Conservation (phyloP, 2,888 invertebrate genomes). For the Odontomyia ornata region DNA sequence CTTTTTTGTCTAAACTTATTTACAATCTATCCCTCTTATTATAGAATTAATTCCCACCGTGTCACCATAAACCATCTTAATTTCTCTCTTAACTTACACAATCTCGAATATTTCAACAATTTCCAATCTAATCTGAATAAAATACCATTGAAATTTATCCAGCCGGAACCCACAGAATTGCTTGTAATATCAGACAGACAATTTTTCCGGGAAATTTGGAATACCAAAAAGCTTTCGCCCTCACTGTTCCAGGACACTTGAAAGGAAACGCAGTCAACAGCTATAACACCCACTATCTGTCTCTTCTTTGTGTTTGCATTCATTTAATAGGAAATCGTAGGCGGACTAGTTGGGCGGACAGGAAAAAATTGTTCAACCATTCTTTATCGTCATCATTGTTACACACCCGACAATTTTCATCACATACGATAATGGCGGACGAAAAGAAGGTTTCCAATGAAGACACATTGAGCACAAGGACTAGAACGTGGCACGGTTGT, state of each 20-base stretch:
- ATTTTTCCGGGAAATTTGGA: constrained; percentile 26
- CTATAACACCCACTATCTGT: neutral
- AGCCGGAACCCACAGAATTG: constrained; percentile 42
- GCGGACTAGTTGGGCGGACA: constrained; percentile 10
- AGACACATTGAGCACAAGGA: neutral
- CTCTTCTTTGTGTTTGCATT: neutral
- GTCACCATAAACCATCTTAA: neutral
- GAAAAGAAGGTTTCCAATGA: neutral
- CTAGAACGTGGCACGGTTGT: neutral
- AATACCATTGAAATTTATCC: constrained; percentile 35
- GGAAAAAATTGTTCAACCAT: constrained; percentile 12
- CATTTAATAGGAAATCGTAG: neutral
- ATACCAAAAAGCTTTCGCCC: neutral
- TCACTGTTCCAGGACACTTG: neutral
- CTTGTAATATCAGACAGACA: constrained; percentile 17
- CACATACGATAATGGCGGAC: constrained; percentile 20
- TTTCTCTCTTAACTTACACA: neutral
- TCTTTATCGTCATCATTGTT: neutral
- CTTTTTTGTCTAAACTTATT: too few relatives aligned
- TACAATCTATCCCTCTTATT: too few relatives aligned
- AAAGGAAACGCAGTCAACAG: neutral
- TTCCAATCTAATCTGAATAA: constrained; percentile 40
- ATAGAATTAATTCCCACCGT: too few relatives aligned
- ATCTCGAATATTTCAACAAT: constrained; percentile 37
- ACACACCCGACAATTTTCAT: constrained; percentile 30